These are phyloP conservation scores for Nymphalis io DNA, from an alignment of 1,140 invertebrate species.

Conservation along the genomic window DNA sequence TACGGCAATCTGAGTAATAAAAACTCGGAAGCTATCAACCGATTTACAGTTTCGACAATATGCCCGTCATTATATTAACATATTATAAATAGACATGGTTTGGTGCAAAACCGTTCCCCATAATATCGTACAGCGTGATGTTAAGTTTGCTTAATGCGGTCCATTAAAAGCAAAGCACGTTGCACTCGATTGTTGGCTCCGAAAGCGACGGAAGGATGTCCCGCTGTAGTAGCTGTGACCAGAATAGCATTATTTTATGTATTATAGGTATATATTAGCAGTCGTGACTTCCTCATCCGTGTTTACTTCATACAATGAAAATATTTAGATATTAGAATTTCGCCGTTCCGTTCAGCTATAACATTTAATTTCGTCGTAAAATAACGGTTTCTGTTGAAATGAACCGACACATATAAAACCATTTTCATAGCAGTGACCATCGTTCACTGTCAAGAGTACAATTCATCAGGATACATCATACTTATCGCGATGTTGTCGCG, in stretches of 20 bases:
- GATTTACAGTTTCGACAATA: neutral
- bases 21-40: neutral
- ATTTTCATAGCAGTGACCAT: conserved; percentile 7
- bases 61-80: neutral
- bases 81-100: conserved; percentile 7
- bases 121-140: conserved; percentile 19
- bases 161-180: conserved; percentile 51
- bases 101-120: conserved; percentile 26
- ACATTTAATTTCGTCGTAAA: neutral
- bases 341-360: neutral
- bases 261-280: conserved; percentile 28
- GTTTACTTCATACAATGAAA: conserved; percentile 17
- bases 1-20: no score
- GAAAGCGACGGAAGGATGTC: conserved; percentile 61
- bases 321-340: neutral
- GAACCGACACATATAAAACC: neutral
- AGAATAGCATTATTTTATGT: conserved; percentile 35
- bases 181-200: conserved; percentile 47
- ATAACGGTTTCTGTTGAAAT: neutral
- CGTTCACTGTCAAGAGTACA: conserved; percentile 19
- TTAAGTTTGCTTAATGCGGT: conserved; percentile 23
- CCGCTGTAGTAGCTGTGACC: conserved; percentile 34
- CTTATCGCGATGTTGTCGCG: neutral
- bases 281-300: conserved; percentile 39
- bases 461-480: conserved; percentile 14